These are phyloP conservation scores for Acronicta leporina DNA, from an alignment of 2,888 invertebrate species.

Conservation along the genomic window DNA sequence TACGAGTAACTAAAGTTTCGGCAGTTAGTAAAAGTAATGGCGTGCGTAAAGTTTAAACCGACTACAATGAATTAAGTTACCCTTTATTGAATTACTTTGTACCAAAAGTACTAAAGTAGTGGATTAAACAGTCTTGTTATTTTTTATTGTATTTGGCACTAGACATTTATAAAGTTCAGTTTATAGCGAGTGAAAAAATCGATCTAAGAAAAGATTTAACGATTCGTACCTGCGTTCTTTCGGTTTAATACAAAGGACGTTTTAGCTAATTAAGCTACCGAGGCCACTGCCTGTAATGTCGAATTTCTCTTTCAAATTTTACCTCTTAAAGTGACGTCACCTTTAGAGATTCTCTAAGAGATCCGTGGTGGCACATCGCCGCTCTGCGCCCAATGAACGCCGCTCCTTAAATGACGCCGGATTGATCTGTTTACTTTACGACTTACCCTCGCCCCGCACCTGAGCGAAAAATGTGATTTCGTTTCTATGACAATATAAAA, in stretches of 20 bases:
- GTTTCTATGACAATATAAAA: slow-evolving; percentile 43
- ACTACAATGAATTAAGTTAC: slow-evolving; percentile 62
- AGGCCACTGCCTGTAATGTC: too few species aligned
- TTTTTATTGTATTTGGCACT: too few species aligned
- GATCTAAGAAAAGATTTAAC: too few species aligned
- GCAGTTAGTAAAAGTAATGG: slow-evolving; percentile 65
- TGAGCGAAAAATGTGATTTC: slow-evolving; percentile 34
- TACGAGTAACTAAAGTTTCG: slow-evolving; percentile 73
- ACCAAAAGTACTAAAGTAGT: slow-evolving; percentile 19
- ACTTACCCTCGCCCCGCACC: slow-evolving; percentile 18
- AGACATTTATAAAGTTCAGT: too few species aligned
- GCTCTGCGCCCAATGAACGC: slow-evolving; percentile 9
- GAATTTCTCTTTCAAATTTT: too few species aligned
- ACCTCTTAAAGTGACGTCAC: too few species aligned
- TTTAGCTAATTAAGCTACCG: too few species aligned
- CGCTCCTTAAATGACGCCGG: slow-evolving; percentile 9
- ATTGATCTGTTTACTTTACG: slow-evolving; percentile 38
- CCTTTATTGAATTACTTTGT: slow-evolving; percentile 55
- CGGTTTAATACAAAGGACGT: too few species aligned
- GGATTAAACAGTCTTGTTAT: too few species aligned
- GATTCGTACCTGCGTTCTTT: too few species aligned
- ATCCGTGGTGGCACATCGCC: slow-evolving; percentile 2
- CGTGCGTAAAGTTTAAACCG: slow-evolving; percentile 62
- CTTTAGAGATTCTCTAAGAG: too few species aligned
- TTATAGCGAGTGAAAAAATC: too few species aligned